A percentile compares a stretch with the other conserved stretches of the same genome.
phyloP scores from a whole-genome alignment of 2,113 vertebrate genomes.

The Puma concolor region DNA sequence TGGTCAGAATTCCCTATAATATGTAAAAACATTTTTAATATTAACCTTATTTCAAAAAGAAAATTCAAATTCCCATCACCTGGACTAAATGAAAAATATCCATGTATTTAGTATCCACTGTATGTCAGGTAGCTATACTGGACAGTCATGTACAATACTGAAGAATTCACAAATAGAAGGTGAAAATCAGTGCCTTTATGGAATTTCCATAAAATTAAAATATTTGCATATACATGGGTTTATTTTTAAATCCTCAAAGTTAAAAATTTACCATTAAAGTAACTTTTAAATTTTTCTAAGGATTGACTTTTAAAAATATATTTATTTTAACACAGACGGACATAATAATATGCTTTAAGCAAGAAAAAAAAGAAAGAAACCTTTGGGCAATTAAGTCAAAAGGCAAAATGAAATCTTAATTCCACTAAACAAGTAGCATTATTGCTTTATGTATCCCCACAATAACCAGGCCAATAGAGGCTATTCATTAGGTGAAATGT shows the following conservation, averaged over 20 bases:
- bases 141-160: background rate
- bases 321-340: background rate
- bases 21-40: background rate
- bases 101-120: background rate
- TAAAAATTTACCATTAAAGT: background rate
- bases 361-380: conserved; percentile 49
- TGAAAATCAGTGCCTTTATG: background rate
- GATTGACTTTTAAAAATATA: background rate
- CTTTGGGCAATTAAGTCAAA: conserved; percentile 47
- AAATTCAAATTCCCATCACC: conserved; percentile 3
- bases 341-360: background rate
- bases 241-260: conserved; percentile 23
- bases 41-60: conserved; percentile 28
- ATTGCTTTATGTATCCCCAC: conserved; percentile 60
- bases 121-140: background rate
- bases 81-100: background rate
- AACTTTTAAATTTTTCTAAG: background rate
- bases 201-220: background rate
- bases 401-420: conserved; percentile 61
- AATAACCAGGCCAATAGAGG: conserved; percentile 55
- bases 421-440: background rate
- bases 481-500: conserved; percentile 73
- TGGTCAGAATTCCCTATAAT: conserved; percentile 28
- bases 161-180: conserved; percentile 15
- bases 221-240: background rate